Evolutionary conservation across 2,797 vertebrate genomes (phyloP).

Genomic region (Adelosebastes latens): DNA sequence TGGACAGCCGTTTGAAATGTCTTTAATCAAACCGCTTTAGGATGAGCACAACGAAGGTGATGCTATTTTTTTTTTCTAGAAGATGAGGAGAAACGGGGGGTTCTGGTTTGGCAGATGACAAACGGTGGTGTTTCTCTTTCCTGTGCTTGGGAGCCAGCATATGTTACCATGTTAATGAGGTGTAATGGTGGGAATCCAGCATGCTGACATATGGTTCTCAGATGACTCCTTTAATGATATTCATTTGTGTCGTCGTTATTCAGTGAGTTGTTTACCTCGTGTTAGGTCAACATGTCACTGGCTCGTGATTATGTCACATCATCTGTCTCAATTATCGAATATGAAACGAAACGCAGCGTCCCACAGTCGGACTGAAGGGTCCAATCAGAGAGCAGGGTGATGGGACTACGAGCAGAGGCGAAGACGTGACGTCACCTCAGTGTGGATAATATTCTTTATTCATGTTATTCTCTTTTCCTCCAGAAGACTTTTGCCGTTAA

Average conservation of each 20-base stretch:
- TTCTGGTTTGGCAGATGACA: slow-evolving; percentile 77
- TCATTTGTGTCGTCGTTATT: slow-evolving; percentile 80
- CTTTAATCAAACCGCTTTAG: not conserved
- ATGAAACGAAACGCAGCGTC: slow-evolving; percentile 68
- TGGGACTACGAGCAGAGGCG: slow-evolving; percentile 3
- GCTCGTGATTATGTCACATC: slow-evolving; percentile 80
- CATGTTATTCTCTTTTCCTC: slow-evolving; percentile 56
- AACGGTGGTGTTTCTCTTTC: slow-evolving; percentile 71
- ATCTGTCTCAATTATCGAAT: slow-evolving; percentile 82
- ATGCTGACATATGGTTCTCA: slow-evolving; percentile 84
- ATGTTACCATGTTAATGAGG: slow-evolving; percentile 85
- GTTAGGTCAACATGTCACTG: slow-evolving; percentile 83
- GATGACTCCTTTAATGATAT: slow-evolving; percentile 84
- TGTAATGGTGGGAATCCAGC: slow-evolving; percentile 83
- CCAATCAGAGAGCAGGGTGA: slow-evolving; percentile 55
- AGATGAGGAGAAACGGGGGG: slow-evolving; percentile 73
- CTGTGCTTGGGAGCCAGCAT: slow-evolving; percentile 82
- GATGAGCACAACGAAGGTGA: not conserved
- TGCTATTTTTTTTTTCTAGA: not conserved
- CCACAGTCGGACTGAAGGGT: slow-evolving; percentile 39
- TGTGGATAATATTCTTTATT: slow-evolving; percentile 57
- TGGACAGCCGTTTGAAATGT: not conserved
- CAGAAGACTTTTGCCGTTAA: slow-evolving; percentile 76
- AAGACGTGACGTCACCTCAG: slow-evolving; percentile 57
- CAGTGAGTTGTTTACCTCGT: slow-evolving; percentile 80